phyloP scores from a whole-genome alignment of 2,113 vertebrate species.

The Cairina moschata region DNA sequence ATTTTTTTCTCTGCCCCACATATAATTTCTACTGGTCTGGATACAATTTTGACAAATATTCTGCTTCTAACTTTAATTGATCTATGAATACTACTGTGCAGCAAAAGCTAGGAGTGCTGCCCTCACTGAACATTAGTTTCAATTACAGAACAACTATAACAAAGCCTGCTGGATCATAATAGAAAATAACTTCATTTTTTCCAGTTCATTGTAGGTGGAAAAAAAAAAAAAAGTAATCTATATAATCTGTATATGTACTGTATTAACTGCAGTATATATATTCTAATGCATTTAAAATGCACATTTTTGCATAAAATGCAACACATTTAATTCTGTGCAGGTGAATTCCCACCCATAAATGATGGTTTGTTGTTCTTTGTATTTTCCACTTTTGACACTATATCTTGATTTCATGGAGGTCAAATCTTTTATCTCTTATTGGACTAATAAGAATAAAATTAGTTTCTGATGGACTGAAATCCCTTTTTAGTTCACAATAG shows the following conservation, averaged over 20 bases:
- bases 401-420: neutral
- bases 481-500: slow-evolving; percentile 42
- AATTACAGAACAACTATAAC: slow-evolving; percentile 45
- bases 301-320: slow-evolving; percentile 48
- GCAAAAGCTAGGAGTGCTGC: slow-evolving; percentile 11
- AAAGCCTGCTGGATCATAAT: slow-evolving; percentile 19
- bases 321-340: slow-evolving; percentile 4
- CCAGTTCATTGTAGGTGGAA: neutral
- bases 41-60: slow-evolving; percentile 53
- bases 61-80: slow-evolving; percentile 61
- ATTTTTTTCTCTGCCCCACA: neutral
- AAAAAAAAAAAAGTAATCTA: neutral
- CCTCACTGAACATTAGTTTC: slow-evolving; percentile 63
- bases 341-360: slow-evolving; percentile 15
- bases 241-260: neutral
- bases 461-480: neutral
- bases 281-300: slow-evolving; percentile 18
- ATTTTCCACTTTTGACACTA: slow-evolving; percentile 12
- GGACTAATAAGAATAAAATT: neutral
- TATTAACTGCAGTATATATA: slow-evolving; percentile 15
- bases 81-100: slow-evolving; percentile 28
- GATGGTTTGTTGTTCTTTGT: slow-evolving; percentile 11
- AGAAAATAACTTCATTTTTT: slow-evolving; percentile 37
- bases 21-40: slow-evolving; percentile 14
- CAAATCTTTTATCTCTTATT: neutral